Conservation (phyloP, 2,113 vertebrate genomes). For the Pseudolaguvia tuberculata region DNA sequence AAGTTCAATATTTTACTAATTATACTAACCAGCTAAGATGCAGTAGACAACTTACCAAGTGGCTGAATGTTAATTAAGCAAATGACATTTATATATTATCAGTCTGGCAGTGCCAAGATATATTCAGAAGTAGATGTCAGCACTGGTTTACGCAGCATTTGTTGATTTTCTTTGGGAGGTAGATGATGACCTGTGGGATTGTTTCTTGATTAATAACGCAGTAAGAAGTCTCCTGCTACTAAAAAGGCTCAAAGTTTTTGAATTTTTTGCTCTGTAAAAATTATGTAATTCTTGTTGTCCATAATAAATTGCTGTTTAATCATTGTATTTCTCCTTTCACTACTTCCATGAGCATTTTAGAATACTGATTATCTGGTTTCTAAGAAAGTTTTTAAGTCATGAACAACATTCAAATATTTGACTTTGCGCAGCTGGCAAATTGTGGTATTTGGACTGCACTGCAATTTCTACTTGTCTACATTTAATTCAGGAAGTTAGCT, state of each 20-base stretch:
- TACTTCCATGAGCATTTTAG: not conserved
- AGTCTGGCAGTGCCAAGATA: not conserved
- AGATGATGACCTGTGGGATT: not conserved
- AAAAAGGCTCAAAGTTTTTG: too few relatives aligned
- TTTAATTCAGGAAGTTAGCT: too few relatives aligned
- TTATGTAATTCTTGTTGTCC: not conserved
- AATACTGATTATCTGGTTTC: too few relatives aligned
- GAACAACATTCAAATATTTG: not conserved
- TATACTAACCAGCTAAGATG: not conserved
- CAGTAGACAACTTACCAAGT: not conserved
- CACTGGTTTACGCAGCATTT: not conserved
- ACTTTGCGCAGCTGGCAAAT: slow-evolving; percentile 17
- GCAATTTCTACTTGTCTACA: not conserved
- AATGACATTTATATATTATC: not conserved
- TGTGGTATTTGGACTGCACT: slow-evolving; percentile 14
- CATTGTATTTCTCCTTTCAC: too few relatives aligned
- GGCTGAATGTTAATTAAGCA: not conserved
- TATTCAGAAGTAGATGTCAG: not conserved
- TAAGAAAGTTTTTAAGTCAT: too few relatives aligned
- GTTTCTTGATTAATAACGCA: not conserved
- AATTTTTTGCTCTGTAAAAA: not conserved
- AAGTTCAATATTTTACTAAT: not conserved
- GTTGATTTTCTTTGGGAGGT: not conserved
- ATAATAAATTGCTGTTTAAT: not conserved
- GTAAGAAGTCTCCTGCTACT: not conserved